These are phyloP conservation scores for Podilymbus podiceps DNA, from an alignment of 2,113 vertebrate species.

Conservation along the genomic window DNA sequence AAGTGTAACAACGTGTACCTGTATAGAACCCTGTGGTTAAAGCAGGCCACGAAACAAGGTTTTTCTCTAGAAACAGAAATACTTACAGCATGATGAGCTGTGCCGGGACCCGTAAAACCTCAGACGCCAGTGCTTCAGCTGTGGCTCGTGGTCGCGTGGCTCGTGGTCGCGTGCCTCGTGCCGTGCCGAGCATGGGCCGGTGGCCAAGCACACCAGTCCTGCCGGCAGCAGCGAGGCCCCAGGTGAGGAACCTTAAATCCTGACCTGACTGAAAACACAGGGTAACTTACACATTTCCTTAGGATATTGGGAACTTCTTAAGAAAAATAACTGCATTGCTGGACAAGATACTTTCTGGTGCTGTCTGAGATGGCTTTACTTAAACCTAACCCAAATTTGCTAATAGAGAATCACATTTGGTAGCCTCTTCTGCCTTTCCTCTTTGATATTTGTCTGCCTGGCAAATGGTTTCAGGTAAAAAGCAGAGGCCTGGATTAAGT, in stretches of 20 bases:
- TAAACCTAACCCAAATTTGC: neutral
- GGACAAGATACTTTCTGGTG: neutral
- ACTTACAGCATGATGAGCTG: neutral
- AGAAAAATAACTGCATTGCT: neutral
- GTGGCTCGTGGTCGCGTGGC: neutral
- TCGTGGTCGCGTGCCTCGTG: too few species aligned
- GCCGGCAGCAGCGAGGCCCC: neutral
- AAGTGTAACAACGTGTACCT: neutral
- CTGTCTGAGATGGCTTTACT: neutral
- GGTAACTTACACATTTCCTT: neutral
- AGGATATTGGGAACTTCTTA: neutral
- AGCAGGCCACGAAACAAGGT: neutral
- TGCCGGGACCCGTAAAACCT: too few species aligned
- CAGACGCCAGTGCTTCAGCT: too few species aligned
- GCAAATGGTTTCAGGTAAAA: neutral
- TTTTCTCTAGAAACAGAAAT: neutral
- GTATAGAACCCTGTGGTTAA: neutral
- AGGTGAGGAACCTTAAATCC: neutral
- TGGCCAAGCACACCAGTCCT: accelerated
- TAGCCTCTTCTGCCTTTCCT: neutral
- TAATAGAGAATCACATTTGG: neutral
- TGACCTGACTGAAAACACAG: neutral
- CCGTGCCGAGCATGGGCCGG: neutral
- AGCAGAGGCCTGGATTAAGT: neutral
- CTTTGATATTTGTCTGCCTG: neutral